These are phyloP conservation scores for Drosophila setifemur DNA, from an alignment of 1,140 invertebrate genomes.

Conservation along the genomic window DNA sequence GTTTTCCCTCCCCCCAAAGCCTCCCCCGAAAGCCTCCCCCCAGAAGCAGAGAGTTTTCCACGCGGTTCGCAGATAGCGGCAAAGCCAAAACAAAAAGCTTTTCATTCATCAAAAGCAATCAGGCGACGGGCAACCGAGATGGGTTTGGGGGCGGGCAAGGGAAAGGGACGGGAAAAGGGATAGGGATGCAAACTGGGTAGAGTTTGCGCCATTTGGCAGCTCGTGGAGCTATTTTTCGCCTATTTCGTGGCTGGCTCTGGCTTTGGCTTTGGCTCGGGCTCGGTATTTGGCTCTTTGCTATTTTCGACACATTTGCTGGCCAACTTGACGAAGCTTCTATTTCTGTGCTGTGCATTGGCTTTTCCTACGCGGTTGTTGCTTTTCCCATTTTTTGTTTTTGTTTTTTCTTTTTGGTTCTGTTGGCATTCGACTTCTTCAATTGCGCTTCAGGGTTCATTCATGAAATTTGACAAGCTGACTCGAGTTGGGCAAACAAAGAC, in stretches of 20 bases:
- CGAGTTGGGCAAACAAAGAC: slow-evolving; percentile 46
- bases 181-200: slow-evolving; percentile 28
- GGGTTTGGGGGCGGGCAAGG: background rate
- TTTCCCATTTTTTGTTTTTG: slow-evolving; percentile 15
- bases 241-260: slow-evolving; percentile 28
- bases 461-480: slow-evolving; percentile 69
- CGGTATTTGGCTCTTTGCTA: slow-evolving; percentile 42
- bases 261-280: too few relatives aligned
- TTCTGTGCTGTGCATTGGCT: slow-evolving; percentile 25
- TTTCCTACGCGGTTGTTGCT: slow-evolving; percentile 17
- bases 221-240: slow-evolving; percentile 61
- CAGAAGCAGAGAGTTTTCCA: slow-evolving; percentile 1
- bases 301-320: slow-evolving; percentile 42
- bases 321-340: slow-evolving; percentile 70
- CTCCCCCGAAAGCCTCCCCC: background rate
- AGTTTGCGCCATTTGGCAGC: slow-evolving; percentile 66
- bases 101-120: slow-evolving; percentile 78
- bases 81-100: slow-evolving; percentile 66
- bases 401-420: slow-evolving; percentile 6
- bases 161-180: too few relatives aligned
- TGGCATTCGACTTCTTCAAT: slow-evolving; percentile 48
- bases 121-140: slow-evolving; percentile 25
- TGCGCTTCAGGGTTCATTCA: slow-evolving; percentile 63
- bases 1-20: background rate
- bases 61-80: slow-evolving; percentile 45